Percentiles rank a stretch among this genome's conserved stretches.
These are phyloP conservation scores for Arvicanthis niloticus DNA, from an alignment of 2,113 vertebrate genomes.

Conservation along the genomic window DNA sequence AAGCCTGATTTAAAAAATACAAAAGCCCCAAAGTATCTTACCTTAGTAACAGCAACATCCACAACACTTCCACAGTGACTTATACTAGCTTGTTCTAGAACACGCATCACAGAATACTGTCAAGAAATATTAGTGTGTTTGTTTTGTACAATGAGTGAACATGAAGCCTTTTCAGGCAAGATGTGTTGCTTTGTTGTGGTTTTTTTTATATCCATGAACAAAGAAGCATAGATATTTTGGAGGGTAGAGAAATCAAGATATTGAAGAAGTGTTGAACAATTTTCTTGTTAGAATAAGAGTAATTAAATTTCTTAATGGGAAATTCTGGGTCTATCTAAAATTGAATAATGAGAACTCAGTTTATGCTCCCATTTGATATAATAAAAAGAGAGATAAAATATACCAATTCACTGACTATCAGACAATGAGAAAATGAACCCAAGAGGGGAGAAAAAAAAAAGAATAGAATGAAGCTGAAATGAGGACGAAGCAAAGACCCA, in stretches of 20 bases:
- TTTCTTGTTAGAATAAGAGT: neutral
- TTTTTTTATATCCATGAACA: neutral
- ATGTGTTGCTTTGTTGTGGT: neutral
- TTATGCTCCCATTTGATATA: neutral
- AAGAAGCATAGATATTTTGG: neutral
- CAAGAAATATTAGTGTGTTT: neutral
- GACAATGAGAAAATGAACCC: neutral
- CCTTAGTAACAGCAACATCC: neutral
- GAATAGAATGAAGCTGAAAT: neutral
- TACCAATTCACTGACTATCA: neutral
- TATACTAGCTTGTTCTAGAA: neutral
- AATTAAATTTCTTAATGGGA: neutral
- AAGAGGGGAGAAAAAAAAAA: neutral
- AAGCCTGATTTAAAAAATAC: neutral
- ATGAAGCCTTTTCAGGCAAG: neutral
- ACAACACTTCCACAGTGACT: neutral
- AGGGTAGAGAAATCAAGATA: neutral
- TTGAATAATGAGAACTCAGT: neutral
- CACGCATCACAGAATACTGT: neutral
- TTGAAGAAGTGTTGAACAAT: neutral
- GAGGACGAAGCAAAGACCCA: neutral
- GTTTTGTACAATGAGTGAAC: neutral
- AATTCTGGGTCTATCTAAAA: neutral
- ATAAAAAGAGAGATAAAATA: neutral
- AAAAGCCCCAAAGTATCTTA: neutral